These are phyloP conservation scores for Erinaceus europaeus DNA, from an alignment of 2,113 vertebrate genomes.

Conservation along the genomic window DNA sequence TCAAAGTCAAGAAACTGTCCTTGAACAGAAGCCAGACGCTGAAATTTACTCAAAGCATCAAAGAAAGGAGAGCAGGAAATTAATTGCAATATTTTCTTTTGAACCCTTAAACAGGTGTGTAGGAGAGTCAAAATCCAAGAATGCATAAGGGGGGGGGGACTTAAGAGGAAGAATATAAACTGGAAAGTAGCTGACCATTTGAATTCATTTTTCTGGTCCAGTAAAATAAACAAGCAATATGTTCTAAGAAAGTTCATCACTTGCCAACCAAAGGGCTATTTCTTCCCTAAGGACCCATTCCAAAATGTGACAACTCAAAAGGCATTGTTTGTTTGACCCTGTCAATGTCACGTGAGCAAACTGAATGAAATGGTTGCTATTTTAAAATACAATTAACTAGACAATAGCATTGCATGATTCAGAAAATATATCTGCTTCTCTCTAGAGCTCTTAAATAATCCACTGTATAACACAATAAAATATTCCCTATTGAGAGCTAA, in stretches of 20 bases:
- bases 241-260: conserved; percentile 62
- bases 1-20: conserved; percentile 44
- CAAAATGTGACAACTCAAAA: neutral
- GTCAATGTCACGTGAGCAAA: neutral
- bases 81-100: conserved; percentile 81
- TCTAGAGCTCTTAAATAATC: neutral
- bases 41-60: conserved; percentile 67
- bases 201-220: conserved; percentile 69
- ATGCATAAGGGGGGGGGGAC: conserved; percentile 72
- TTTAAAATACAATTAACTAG: neutral
- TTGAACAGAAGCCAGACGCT: conserved; percentile 71
- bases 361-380: conserved; percentile 25
- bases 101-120: conserved; percentile 73
- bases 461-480: neutral
- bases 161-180: conserved; percentile 64
- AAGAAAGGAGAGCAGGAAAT: conserved; percentile 76
- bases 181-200: conserved; percentile 70
- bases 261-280: conserved; percentile 16
- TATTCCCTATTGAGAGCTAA: conserved; percentile 12
- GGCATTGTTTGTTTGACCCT: neutral
- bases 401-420: neutral
- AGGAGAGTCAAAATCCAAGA: conserved; percentile 75
- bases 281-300: neutral
- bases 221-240: conserved; percentile 58
- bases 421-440: neutral